Base-by-base conservation (phyloP, 2,113 vertebrate species). In the Setophaga coronata region DNA sequence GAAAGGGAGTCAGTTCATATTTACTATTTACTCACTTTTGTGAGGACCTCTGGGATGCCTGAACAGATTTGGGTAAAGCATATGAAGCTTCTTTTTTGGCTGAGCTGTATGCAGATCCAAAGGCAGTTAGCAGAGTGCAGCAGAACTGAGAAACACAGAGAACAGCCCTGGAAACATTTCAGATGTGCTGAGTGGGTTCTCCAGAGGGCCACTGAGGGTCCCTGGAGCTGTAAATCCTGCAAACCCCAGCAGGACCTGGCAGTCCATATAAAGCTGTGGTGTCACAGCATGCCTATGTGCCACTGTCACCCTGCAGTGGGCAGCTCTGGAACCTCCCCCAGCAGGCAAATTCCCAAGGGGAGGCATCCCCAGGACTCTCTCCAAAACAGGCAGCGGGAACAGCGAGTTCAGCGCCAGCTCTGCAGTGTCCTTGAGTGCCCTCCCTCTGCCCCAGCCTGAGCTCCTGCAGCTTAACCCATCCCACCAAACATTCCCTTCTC, bases 381-480 rank as follows among this genome's bases (percentile, higher is more conserved):
- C 87, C 92, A 91, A 93, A 93, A 84, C 66, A 87, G 92, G 95
- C 97, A 96, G 94, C 48, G 17, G 89, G 95, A 97, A 97, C 93
- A 95, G 61, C 94, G 65, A 97, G 96, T 97, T 97, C 95, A 94
- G 83, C 3, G 8, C 78, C 33, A 86, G 81, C 70, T 86, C 72
- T 72, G 94, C 96, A 74, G 94, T 95, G 97, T 97, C 97, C 97
- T 97, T 90, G 96, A 78, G 76, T 96, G 96, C 92, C 94, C 95
- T 97, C 96, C 56, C 56, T 72, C 21, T 82, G 93, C 78, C 94
- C 93, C 40, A 74, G 93, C 81, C 83, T 65, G 9, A 2, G 93
- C 74, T 96, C 76, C 84, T 77, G 29, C 92, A 67, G 82, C 88
- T 87, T 31, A 58, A 93, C 79, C 90, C 95, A 34, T 66, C 76